Evolutionary conservation across 2,888 invertebrate species (phyloP), one percentile per base, ranked within the genome.

Genomic region (Tribolium freemani): DNA sequence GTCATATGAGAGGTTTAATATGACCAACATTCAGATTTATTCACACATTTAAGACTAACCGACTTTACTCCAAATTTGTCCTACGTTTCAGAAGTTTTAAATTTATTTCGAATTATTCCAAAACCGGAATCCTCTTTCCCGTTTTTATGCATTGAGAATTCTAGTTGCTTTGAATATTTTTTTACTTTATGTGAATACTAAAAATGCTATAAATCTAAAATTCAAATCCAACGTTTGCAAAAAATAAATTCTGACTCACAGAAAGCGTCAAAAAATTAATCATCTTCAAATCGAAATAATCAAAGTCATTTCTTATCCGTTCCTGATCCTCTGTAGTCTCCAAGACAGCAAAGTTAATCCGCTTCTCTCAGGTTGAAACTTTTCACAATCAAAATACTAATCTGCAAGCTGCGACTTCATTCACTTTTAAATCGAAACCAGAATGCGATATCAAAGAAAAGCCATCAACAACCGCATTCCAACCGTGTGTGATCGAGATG

Each of bases 401-500:
- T 26, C 26, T 1, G 45, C 45, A 11, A 3, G 50, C 53, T 53
- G 20, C 30, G 11, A 30, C 9, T 16, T 50, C 64, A 54, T 64
- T 64, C 53, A 64, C 53, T 64, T 64, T 64, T 54, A 50, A 6
- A n/a, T 26, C 58, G 10, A 38, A 10, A 56, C 45, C 51, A 50
- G 63, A 51, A 30, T 20, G 54, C 57, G 16, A 53, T 69, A 69
- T 70, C 69, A 63, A 63, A 61, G 46, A 57, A 57, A 57, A 61
- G 46, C 50, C 45, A 66, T 71, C 71, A 71, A 57, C 64, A 66
- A 57, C 66, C 71, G 66, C 71, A 71, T 71, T 71, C 71, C 71
- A 66, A 58, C 64, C 50, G 72, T 72, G 72, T 72, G 69, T 69
- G 72, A 72, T 72, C 72, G 69, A 69, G 72, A 72, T 72, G 69